phyloP scores from a whole-genome alignment of 2,113 vertebrate genomes.

The Protobothrops mucrosquamatus region DNA sequence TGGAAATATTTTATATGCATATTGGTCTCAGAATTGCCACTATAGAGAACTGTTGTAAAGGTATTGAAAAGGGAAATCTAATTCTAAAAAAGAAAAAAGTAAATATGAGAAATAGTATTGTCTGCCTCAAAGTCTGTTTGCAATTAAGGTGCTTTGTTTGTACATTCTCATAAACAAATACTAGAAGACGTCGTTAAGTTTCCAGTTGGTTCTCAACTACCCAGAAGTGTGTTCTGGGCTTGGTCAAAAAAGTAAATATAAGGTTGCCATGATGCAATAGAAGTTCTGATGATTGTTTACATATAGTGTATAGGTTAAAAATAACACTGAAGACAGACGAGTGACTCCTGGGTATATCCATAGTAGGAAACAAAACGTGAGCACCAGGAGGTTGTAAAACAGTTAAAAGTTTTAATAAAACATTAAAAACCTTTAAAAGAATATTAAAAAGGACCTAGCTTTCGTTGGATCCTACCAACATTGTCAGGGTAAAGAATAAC shows the following conservation, averaged over 20 bases:
- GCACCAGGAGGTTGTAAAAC: too few species aligned
- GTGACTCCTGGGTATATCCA: too few species aligned
- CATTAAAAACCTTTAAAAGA: too few species aligned
- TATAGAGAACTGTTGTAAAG: neutral
- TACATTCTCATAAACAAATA: neutral
- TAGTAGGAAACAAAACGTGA: too few species aligned
- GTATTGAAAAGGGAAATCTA: neutral
- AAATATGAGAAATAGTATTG: neutral
- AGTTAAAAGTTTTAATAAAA: too few species aligned
- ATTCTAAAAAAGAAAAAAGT: neutral
- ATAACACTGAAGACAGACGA: too few species aligned
- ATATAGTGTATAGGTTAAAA: too few species aligned
- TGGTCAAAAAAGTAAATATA: neutral
- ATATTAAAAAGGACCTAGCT: too few species aligned
- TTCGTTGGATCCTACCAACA: too few species aligned
- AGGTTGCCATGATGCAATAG: neutral
- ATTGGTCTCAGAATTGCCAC: neutral
- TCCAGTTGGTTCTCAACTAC: neutral
- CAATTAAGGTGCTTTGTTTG: neutral
- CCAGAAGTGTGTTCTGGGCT: neutral
- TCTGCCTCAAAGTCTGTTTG: neutral
- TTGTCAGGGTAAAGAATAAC: too few species aligned
- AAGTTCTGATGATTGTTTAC: neutral
- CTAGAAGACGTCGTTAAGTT: neutral
- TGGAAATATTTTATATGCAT: constrained; percentile 24